A percentile compares a stretch with the other conserved stretches of the same genome.
Conservation (phyloP, 2,888 invertebrate species). For the Odontocerum albicorne region DNA sequence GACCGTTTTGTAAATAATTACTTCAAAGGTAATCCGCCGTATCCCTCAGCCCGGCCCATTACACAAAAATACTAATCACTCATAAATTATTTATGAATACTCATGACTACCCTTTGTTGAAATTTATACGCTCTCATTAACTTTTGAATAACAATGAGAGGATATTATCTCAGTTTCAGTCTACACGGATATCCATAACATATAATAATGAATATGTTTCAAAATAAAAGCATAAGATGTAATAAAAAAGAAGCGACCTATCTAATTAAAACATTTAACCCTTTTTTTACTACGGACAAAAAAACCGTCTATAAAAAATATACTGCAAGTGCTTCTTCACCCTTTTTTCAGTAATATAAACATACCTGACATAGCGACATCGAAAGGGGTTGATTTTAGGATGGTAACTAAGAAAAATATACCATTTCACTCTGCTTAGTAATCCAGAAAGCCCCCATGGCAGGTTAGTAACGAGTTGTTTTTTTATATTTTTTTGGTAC, state of each 20-base stretch:
- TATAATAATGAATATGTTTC: slow-evolving; percentile 35
- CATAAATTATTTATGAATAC: slow-evolving; percentile 36
- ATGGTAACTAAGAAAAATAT: slow-evolving; percentile 26
- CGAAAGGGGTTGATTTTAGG: background rate
- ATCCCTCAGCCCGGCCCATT: slow-evolving; percentile 17
- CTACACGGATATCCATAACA: slow-evolving; percentile 13
- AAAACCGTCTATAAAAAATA: slow-evolving; percentile 27
- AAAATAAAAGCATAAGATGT: slow-evolving; percentile 28
- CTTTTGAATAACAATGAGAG: slow-evolving; percentile 34
- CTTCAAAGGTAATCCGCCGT: background rate
- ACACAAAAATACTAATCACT: slow-evolving; percentile 31
- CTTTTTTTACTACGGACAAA: slow-evolving; percentile 33
- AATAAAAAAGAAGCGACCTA: slow-evolving; percentile 28
- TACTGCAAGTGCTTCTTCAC: slow-evolving; percentile 24
- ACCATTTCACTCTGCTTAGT: slow-evolving; percentile 32
- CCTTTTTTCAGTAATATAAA: slow-evolving; percentile 26
- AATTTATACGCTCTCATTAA: slow-evolving; percentile 36
- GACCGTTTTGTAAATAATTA: background rate
- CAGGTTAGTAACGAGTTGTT: slow-evolving; percentile 36
- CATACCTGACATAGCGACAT: slow-evolving; percentile 17
- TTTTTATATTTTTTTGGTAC: too few relatives aligned
- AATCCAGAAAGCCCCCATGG: slow-evolving; percentile 31
- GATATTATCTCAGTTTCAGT: slow-evolving; percentile 27
- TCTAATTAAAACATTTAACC: slow-evolving; percentile 36
- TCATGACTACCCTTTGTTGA: slow-evolving; percentile 34